phyloP scores from a whole-genome alignment of 2,113 vertebrate species.

The Myotis lucifugus region DNA sequence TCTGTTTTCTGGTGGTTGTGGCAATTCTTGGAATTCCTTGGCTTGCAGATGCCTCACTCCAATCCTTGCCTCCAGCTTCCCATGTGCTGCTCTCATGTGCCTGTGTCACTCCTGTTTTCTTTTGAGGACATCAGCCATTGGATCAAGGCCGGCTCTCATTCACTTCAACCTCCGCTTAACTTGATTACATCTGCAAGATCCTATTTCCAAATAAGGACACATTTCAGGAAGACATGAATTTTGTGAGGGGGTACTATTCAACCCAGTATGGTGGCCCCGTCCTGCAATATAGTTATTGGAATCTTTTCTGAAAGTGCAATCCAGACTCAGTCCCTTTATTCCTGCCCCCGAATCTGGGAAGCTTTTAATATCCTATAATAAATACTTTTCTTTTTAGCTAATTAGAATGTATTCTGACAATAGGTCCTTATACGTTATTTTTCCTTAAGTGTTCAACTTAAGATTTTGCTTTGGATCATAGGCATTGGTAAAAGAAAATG shows the following conservation, averaged over 20 bases:
- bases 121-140: neutral
- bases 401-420: neutral
- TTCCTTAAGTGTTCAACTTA: neutral
- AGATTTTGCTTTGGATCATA: neutral
- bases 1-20: neutral
- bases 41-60: neutral
- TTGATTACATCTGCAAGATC: neutral
- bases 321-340: neutral
- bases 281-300: neutral
- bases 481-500: slow-evolving; percentile 3
- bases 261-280: neutral
- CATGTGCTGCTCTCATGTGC: neutral
- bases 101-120: neutral
- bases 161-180: neutral
- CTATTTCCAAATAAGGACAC: neutral
- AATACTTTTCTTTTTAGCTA: neutral
- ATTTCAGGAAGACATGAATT: neutral
- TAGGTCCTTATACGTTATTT: neutral
- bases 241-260: neutral
- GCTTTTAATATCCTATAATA: neutral
- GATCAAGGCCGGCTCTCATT: neutral
- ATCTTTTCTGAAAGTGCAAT: neutral
- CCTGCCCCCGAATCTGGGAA: neutral
- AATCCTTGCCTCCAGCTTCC: neutral
- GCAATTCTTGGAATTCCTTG: neutral